Conservation (phyloP, 2,888 invertebrate genomes). For the Cephus runcator region DNA sequence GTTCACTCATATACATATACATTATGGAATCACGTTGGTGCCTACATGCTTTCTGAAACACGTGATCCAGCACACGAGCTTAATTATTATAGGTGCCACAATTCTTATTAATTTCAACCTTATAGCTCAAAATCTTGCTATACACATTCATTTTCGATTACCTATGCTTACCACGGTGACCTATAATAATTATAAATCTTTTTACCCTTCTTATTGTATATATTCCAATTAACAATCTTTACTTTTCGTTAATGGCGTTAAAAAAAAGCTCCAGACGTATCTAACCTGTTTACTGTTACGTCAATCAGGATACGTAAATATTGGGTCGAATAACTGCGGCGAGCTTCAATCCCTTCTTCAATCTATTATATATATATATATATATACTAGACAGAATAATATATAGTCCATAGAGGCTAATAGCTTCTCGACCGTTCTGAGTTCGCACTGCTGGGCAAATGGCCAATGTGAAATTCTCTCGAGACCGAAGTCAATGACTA, state of each 20-base stretch:
- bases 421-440: neutral
- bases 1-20: neutral
- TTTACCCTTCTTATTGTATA: neutral
- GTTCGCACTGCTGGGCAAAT: neutral
- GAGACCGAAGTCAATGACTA: neutral
- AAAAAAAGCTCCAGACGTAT: neutral
- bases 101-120: neutral
- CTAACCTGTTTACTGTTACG: neutral
- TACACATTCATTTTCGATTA: neutral
- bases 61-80: neutral
- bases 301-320: neutral
- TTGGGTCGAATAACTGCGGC: neutral
- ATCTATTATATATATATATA: neutral
- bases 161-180: neutral
- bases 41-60: neutral
- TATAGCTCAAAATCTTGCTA: neutral
- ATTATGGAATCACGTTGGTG: neutral
- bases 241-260: neutral
- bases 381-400: neutral
- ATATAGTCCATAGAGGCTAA: neutral
- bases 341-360: neutral
- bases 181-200: neutral
- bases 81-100: neutral
- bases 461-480: neutral
- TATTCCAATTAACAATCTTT: neutral